Evolutionary conservation across 2,797 vertebrate species (phyloP), one percentile per base, ranked within the genome.

Genomic region (Rhabdophis nuchalis): DNA sequence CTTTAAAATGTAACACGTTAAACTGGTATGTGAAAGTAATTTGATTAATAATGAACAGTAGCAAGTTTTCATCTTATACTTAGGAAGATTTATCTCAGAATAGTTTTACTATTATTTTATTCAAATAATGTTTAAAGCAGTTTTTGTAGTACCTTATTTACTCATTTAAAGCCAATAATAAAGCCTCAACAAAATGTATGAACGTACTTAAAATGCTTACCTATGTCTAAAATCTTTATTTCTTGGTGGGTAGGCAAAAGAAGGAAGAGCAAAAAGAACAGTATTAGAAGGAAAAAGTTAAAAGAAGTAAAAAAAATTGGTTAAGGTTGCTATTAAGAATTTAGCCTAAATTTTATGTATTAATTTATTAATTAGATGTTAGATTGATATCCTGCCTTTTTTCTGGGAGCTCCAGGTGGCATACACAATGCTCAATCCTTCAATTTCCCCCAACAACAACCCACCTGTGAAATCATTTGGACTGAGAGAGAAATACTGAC

Each of bases 211-310:
- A 94, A 96, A 96, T 97, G 96, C 99, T 98, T 99, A 99, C 99
- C 99, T 99, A 98, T 99, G 99, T 98, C 99, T 99, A 98, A 99
- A 99, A 98, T 99, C 99, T 98, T 99, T 99, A 98, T 99, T 99
- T 98, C 99, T 99, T 98, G 95, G 95, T 96, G 96, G 95, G 97
- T 88, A 92, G 97, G 98, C 97, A 98, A 97, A 95, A 96, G 96
- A 97, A 97, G 95, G 97, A 97, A 96, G 98, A 95, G 94, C 95
- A 95, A 96, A 96, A 96, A 96, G 95, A 97, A 86, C 27, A 97
- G 94, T 95, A 97, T 97, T 96, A 98, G 97, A 97, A 25, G 93
- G 96, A 97, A 97, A 96, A 68, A 85, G 93, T 95, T 96, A 95
- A 96, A 82, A 96, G 94, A 96, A 95, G 94, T n/a, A n/a, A 94